Conservation (phyloP, 2,113 vertebrate species). For the Lophochroa leadbeateri region DNA sequence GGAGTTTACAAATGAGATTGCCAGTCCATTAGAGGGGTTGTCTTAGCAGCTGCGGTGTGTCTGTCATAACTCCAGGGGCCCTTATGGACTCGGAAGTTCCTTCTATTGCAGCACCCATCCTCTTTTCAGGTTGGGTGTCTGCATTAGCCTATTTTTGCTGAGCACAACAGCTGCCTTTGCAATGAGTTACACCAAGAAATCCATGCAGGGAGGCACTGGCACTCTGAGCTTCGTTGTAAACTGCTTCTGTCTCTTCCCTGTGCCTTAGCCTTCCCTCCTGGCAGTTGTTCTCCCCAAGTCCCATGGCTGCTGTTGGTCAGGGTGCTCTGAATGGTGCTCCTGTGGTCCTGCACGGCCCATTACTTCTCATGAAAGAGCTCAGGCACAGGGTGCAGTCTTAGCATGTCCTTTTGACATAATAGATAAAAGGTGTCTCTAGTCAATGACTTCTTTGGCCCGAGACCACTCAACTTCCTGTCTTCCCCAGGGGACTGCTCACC, state of each 20-base stretch:
- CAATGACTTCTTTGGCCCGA: neutral
- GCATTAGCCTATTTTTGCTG: neutral
- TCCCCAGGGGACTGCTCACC: neutral
- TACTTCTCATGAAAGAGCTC: neutral
- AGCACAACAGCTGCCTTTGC: neutral
- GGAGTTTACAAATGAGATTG: too few relatives aligned
- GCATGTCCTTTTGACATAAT: fast-evolving
- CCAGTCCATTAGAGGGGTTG: too few relatives aligned
- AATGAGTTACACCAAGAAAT: neutral
- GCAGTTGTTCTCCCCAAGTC: fast-evolving
- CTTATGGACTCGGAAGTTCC: neutral
- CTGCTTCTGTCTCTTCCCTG: neutral
- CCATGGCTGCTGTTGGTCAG: fast-evolving
- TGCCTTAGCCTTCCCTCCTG: neutral
- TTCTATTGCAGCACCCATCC: neutral
- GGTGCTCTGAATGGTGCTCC: neutral
- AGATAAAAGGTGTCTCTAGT: neutral
- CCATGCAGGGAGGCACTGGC: neutral
- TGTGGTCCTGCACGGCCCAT: neutral
- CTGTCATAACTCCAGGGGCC: too few relatives aligned
- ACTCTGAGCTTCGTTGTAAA: neutral
- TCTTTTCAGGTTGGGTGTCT: neutral
- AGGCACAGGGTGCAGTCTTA: fast-evolving
- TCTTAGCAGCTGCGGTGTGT: too few relatives aligned
- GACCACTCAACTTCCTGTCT: neutral